These are phyloP conservation scores for Mesorhabditis belari DNA, from an alignment of 2,888 invertebrate genomes.

Conservation along the genomic window DNA sequence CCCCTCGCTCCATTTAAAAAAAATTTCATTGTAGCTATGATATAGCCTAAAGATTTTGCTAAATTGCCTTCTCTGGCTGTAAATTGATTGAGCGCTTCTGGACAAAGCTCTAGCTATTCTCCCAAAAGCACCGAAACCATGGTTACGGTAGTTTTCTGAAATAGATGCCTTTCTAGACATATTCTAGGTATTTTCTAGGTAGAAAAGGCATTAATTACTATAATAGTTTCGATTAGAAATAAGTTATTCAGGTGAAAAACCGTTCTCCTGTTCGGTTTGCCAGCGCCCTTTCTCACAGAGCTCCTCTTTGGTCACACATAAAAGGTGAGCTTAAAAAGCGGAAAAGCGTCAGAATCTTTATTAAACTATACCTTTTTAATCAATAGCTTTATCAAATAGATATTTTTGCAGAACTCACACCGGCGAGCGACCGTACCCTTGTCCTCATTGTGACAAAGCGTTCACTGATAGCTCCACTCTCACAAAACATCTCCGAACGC, in stretches of 20 bases:
- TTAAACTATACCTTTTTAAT: not conserved
- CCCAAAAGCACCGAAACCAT: too few relatives aligned
- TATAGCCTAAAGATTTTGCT: too few relatives aligned
- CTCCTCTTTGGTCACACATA: slow-evolving; percentile 90
- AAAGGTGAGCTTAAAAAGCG: too few relatives aligned
- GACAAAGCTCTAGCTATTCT: too few relatives aligned
- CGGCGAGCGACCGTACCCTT: slow-evolving; percentile 87
- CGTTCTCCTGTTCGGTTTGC: slow-evolving; percentile 93
- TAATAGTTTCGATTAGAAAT: not conserved
- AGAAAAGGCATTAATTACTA: not conserved
- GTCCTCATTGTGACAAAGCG: slow-evolving; percentile 91
- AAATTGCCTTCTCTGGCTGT: too few relatives aligned
- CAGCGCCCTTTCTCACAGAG: slow-evolving; percentile 90
- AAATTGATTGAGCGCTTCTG: too few relatives aligned
- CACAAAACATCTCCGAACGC: slow-evolving; percentile 88
- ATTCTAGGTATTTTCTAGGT: too few relatives aligned
- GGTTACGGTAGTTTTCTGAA: too few relatives aligned
- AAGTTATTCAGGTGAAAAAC: slow-evolving; percentile 88
- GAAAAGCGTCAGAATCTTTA: too few relatives aligned
- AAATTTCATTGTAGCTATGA: too few relatives aligned
- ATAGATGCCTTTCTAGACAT: too few relatives aligned
- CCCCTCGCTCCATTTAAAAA: not conserved
- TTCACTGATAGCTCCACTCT: slow-evolving; percentile 97
- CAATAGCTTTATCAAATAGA: not conserved
- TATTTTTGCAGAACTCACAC: slow-evolving; percentile 71